A percentile compares a stretch with the other conserved stretches of the same genome.
These are phyloP conservation scores for Tachina lurida DNA, from an alignment of 2,888 invertebrate genomes.

Conservation along the genomic window DNA sequence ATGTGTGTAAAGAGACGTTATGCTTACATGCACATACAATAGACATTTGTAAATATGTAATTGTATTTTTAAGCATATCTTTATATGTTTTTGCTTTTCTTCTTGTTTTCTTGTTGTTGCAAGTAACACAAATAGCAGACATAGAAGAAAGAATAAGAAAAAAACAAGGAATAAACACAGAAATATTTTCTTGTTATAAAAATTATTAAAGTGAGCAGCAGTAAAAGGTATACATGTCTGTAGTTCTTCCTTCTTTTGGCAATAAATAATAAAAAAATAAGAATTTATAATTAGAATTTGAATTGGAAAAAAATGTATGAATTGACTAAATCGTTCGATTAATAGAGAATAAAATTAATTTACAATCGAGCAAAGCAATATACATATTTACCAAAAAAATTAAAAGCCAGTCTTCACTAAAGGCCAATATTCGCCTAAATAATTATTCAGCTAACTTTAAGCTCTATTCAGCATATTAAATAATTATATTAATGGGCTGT, in stretches of 20 bases:
- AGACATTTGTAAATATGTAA: conserved; percentile 45
- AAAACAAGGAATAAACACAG: conserved; percentile 4
- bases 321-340: background rate
- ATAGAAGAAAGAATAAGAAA: background rate
- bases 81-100: conserved; percentile 10
- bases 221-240: background rate
- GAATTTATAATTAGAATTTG: background rate
- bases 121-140: background rate
- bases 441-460: conserved; percentile 11
- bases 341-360: background rate
- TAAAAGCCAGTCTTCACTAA: background rate
- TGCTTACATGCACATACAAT: background rate
- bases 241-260: background rate
- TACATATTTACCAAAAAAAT: background rate
- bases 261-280: background rate
- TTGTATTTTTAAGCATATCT: conserved; percentile 44
- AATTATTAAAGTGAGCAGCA: conserved; percentile 33
- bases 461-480: conserved; percentile 1
- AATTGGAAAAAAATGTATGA: background rate
- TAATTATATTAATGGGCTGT: background rate
- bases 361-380: background rate
- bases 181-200: conserved; percentile 9
- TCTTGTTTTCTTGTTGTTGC: conserved; percentile 20
- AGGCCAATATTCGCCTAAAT: background rate
- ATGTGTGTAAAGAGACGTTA: background rate